A percentile compares a stretch with the other conserved stretches of the same genome.
These are phyloP conservation scores for Magallana gigas DNA, from an alignment of 1,140 invertebrate genomes.

Conservation along the genomic window DNA sequence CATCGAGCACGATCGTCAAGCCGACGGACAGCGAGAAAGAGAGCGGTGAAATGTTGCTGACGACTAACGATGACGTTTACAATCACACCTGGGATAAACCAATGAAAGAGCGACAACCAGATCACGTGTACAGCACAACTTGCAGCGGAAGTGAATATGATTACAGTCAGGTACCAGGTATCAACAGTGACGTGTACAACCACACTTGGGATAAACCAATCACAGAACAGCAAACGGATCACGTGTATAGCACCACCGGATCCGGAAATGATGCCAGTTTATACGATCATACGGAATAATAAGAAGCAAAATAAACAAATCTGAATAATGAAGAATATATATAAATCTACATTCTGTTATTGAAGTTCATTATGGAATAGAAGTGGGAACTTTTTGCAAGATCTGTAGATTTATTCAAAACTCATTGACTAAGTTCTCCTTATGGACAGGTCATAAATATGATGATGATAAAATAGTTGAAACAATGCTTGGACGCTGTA, in stretches of 20 bases:
- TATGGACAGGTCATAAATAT: too few relatives aligned
- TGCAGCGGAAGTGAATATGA: too few relatives aligned
- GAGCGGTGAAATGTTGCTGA: not conserved
- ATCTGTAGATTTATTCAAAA: too few relatives aligned
- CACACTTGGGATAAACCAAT: conserved; percentile 15
- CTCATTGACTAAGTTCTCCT: too few relatives aligned
- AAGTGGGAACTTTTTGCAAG: too few relatives aligned
- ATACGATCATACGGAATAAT: not conserved
- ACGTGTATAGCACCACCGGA: not conserved
- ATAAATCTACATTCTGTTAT: too few relatives aligned
- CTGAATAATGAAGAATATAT: not conserved
- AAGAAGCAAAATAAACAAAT: not conserved
- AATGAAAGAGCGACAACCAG: not conserved
- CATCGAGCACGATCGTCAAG: too few relatives aligned
- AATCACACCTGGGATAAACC: conserved; percentile 26
- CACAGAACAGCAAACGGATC: not conserved
- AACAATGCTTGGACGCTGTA: too few relatives aligned
- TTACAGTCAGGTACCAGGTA: not conserved
- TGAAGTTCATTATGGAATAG: too few relatives aligned
- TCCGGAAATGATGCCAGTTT: not conserved
- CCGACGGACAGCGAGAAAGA: not conserved
- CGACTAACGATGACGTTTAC: not conserved
- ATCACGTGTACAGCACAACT: not conserved
- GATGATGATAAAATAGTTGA: too few relatives aligned
- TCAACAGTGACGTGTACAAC: not conserved